Evolutionary conservation across 2,113 vertebrate species (phyloP), one percentile per base, ranked within the genome.

Genomic region (Syngnathoides biaculeatus): DNA sequence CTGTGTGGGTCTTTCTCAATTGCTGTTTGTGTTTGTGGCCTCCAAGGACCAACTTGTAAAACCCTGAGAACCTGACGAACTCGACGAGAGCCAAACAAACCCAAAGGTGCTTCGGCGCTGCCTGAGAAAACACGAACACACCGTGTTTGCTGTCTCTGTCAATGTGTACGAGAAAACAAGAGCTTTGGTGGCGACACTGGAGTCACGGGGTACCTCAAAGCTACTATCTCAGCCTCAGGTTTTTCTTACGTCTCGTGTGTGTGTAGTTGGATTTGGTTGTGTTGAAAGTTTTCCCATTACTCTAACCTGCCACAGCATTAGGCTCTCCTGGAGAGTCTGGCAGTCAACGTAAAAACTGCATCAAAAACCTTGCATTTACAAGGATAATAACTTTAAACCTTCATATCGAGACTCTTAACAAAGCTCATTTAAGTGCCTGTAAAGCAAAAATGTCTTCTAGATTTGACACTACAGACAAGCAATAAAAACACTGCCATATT

Each of bases 111-210:
- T 90, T 89, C 88, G 75, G 78, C 66, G 78, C 64, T 79, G 79
- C 78, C 84, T 83, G 82, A 89, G 86, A 86, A 90, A 89, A 86
- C 87, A 88, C 86, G 79, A 84, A 89, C 74, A 78, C 72, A 83
- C 80, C 81, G 75, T 84, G 84, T 88, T 84, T 89, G 80, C 87
- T 87, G 87, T 87, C 83, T 90, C 7, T 68, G n/a, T 65, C 77
- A 60, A 76, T 89, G 87, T 90, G 87, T 89, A 89, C 85, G 86
- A 77, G 76, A 89, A 86, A 89, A 90, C 86, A 90, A 88, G 81
- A 79, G 85, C 85, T 90, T 87, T 88, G 79, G 76, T 79, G 71
- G 80, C 84, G 80, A 84, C 84, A 77, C 69, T 83, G 80, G 71
- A 81, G 82, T 55, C 68, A 43, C 74, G 64, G n/a, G 74, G 80